A percentile compares a stretch with the other conserved stretches of the same genome.
These are phyloP conservation scores for Machimus rusticus DNA, from an alignment of 2,888 invertebrate genomes.

Conservation along the genomic window DNA sequence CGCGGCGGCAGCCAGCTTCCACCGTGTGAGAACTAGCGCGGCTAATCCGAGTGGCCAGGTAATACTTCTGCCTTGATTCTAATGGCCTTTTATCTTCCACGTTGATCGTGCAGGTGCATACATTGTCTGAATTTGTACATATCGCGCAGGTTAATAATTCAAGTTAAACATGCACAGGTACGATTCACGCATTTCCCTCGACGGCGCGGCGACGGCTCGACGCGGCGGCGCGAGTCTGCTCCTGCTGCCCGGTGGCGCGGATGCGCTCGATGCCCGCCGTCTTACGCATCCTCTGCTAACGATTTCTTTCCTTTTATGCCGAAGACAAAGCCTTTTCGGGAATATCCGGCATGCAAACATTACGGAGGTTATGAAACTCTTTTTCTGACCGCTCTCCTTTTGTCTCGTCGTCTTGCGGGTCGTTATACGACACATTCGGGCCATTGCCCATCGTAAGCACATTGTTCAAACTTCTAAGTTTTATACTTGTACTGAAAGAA, in stretches of 20 bases:
- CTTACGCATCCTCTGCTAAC: slow-evolving; percentile 20
- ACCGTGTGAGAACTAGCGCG: slow-evolving; percentile 17
- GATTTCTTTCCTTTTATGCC: slow-evolving; percentile 43
- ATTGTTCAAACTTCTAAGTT: background rate
- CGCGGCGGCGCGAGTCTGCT: background rate
- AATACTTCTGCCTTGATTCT: slow-evolving; percentile 17
- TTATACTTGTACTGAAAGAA: background rate
- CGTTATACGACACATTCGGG: background rate
- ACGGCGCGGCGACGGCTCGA: background rate
- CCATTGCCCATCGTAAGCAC: background rate
- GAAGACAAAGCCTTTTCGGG: slow-evolving; percentile 26
- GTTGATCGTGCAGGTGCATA: slow-evolving; percentile 46
- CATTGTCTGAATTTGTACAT: slow-evolving; percentile 43
- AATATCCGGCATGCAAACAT: slow-evolving; percentile 41
- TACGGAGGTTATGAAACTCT: background rate
- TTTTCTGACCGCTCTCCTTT: background rate
- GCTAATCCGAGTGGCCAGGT: background rate
- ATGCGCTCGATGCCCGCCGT: background rate
- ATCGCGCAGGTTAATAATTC: slow-evolving; percentile 14
- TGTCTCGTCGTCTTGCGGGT: background rate
- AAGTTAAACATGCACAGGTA: slow-evolving; percentile 1
- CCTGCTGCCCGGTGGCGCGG: background rate
- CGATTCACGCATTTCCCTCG: background rate
- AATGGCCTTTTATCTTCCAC: slow-evolving; percentile 43
- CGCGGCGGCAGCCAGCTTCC: background rate